Conservation (phyloP, 2,113 vertebrate species). For the Fulmarus glacialis region DNA sequence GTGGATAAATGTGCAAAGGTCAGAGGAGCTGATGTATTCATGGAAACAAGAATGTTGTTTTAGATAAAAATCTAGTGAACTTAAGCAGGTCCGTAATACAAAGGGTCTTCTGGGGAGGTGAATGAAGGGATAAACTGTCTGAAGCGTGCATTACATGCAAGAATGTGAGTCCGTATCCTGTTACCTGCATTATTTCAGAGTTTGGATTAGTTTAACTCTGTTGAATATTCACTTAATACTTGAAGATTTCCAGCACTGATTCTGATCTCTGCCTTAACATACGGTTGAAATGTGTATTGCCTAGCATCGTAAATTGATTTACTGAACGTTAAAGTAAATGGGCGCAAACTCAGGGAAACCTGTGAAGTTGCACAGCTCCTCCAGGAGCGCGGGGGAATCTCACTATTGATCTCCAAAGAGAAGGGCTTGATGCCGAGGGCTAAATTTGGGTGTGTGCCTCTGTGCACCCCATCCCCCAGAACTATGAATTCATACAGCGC, state of each 20-base stretch:
- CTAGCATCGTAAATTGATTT: neutral
- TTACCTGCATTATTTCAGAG: constrained; percentile 54
- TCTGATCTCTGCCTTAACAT: neutral
- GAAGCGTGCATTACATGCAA: constrained; percentile 38
- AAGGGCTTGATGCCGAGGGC: neutral
- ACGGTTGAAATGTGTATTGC: neutral
- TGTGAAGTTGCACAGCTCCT: neutral
- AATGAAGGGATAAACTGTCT: constrained; percentile 58
- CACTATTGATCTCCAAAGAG: neutral
- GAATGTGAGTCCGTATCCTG: constrained; percentile 32
- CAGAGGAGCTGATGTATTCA: constrained; percentile 46
- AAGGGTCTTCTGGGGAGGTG: constrained; percentile 60
- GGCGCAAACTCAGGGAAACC: neutral
- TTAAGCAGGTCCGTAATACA: constrained; percentile 61
- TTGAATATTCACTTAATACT: constrained; percentile 19
- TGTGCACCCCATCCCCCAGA: neutral
- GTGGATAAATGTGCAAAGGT: constrained; percentile 53
- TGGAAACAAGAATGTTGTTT: constrained; percentile 58
- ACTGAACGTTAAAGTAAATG: neutral
- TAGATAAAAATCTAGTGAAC: constrained; percentile 67
- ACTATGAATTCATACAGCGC: neutral
- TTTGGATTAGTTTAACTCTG: constrained; percentile 6
- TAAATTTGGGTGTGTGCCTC: neutral
- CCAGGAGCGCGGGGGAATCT: neutral
- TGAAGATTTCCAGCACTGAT: neutral